A percentile compares a stretch with the other conserved stretches of the same genome.
These are phyloP conservation scores for Pipistrellus pygmaeus DNA, from an alignment of 2,797 vertebrate species.

Conservation along the genomic window DNA sequence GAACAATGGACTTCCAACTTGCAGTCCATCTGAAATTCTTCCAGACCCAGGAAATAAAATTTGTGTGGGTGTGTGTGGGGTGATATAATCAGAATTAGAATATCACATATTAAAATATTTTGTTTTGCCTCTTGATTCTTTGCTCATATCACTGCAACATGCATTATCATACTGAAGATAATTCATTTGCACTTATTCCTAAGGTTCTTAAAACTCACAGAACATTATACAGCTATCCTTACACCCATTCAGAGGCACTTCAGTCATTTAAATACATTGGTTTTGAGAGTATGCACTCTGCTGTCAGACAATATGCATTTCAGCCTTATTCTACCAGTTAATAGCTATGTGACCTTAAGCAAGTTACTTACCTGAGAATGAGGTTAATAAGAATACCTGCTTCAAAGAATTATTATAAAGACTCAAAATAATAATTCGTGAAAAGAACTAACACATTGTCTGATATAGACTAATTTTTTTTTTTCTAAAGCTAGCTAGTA, in stretches of 20 bases:
- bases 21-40: neutral
- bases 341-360: neutral
- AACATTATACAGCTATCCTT: neutral
- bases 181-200: neutral
- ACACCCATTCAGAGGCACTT: neutral
- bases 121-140: neutral
- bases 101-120: constrained; percentile 49
- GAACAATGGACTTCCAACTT: neutral
- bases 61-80: neutral
- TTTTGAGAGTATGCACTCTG: neutral
- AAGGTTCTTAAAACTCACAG: constrained; percentile 2
- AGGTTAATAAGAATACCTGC: neutral
- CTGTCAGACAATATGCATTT: neutral
- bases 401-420: neutral
- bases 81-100: neutral
- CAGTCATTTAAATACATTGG: neutral
- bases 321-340: neutral
- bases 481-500: neutral
- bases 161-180: neutral
- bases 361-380: neutral
- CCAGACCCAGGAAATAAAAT: neutral
- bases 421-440: neutral
- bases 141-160: neutral
- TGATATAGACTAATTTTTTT: neutral
- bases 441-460: neutral